Conservation (phyloP, 2,888 invertebrate genomes). For the Corythucha ciliata region DNA sequence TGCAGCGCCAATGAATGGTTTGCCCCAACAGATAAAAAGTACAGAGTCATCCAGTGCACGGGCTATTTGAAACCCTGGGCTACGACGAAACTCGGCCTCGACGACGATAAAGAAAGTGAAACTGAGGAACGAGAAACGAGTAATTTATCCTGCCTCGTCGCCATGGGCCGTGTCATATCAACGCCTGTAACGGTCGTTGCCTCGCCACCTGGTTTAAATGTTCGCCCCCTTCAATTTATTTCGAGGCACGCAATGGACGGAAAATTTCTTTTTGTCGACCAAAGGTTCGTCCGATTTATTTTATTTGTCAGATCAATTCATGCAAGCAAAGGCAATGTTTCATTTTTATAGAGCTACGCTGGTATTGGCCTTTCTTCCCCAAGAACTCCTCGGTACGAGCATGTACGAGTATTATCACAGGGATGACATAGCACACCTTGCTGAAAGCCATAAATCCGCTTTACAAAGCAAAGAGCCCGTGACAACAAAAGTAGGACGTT, state of each 20-base stretch:
- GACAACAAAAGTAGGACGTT: slow-evolving; percentile 49
- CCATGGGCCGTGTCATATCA: slow-evolving; percentile 68
- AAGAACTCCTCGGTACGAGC: slow-evolving; percentile 83
- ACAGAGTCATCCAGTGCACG: slow-evolving; percentile 82
- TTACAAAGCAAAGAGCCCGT: slow-evolving; percentile 54
- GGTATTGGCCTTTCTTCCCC: slow-evolving; percentile 81
- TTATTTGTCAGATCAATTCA: not conserved
- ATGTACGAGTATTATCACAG: slow-evolving; percentile 87
- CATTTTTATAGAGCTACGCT: slow-evolving; percentile 60
- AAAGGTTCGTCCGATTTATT: slow-evolving; percentile 52
- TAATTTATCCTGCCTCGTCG: slow-evolving; percentile 78
- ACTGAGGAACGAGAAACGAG: slow-evolving; percentile 49
- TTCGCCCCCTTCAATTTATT: slow-evolving; percentile 61
- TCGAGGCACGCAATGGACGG: slow-evolving; percentile 83
- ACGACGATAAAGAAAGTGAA: slow-evolving; percentile 53
- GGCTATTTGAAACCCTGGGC: slow-evolving; percentile 91
- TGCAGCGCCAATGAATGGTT: not conserved
- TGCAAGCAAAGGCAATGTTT: not conserved
- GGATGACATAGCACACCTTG: slow-evolving; percentile 67
- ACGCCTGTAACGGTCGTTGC: slow-evolving; percentile 36
- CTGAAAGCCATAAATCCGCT: slow-evolving; percentile 73
- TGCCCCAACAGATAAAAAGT: slow-evolving; percentile 58
- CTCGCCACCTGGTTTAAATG: slow-evolving; percentile 40
- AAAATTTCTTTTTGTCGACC: slow-evolving; percentile 86
- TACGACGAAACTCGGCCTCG: slow-evolving; percentile 62